phyloP scores from a whole-genome alignment of 2,797 vertebrate species.

The Ispidina picta region DNA sequence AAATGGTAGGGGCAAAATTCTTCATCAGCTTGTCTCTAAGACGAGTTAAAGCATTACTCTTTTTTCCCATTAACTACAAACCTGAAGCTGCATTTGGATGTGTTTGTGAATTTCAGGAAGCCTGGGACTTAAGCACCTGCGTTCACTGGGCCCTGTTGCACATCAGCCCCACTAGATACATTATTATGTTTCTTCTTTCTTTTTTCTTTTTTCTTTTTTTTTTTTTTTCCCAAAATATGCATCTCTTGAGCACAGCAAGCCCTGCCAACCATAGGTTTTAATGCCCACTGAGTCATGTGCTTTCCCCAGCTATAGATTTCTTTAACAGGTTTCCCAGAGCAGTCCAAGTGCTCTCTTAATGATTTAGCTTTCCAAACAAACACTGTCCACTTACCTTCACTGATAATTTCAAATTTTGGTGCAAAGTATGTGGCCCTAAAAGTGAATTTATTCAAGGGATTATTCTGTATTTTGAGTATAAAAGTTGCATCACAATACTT shows the following conservation, averaged over 20 bases:
- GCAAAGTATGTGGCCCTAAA: neutral
- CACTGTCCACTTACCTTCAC: neutral
- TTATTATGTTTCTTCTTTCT: neutral
- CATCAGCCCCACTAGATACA: neutral
- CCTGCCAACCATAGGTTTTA: neutral
- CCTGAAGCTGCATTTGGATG: neutral
- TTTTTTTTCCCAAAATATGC: neutral
- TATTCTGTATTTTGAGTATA: neutral
- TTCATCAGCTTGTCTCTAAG: neutral
- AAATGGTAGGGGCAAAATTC: neutral
- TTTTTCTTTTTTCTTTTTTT: neutral
- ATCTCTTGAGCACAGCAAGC: neutral
- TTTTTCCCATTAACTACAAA: neutral
- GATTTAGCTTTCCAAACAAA: neutral
- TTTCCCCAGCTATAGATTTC: neutral
- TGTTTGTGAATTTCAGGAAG: neutral
- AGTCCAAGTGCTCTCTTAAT: neutral
- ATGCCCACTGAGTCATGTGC: accelerated
- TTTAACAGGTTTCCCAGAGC: neutral
- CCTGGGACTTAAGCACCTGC: neutral
- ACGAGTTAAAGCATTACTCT: neutral
- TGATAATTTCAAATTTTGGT: neutral
- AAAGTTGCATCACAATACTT: neutral
- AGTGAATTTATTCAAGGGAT: neutral
- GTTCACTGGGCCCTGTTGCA: neutral